Conservation (phyloP, 2,113 vertebrate genomes). For the Sphyrna mokarran region DNA sequence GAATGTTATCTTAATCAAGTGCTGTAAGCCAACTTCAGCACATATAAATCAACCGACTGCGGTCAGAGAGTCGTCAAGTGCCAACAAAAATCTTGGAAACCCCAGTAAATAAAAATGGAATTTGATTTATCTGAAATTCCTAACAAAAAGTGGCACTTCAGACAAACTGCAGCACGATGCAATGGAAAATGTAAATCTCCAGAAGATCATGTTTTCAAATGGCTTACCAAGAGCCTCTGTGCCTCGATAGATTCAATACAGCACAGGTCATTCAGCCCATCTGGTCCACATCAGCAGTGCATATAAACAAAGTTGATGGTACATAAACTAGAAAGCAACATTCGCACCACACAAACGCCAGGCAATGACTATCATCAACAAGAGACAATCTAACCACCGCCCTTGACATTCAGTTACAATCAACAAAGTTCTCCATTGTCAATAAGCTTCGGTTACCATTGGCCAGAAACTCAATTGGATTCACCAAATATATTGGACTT, state of each 20-base stretch:
- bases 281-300: neutral
- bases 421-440: too few relatives aligned
- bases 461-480: too few relatives aligned
- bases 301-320: neutral
- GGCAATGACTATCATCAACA: neutral
- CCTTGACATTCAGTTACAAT: too few relatives aligned
- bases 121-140: neutral
- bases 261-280: neutral
- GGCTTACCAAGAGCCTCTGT: neutral
- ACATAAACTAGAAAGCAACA: too few relatives aligned
- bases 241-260: neutral
- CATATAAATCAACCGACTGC: neutral
- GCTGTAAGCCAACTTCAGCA: neutral
- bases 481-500: too few relatives aligned
- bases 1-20: neutral
- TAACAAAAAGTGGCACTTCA: neutral
- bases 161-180: neutral
- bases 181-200: neutral
- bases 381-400: too few relatives aligned
- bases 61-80: neutral
- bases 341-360: neutral
- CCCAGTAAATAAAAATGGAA: neutral
- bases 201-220: neutral
- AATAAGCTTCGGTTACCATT: too few relatives aligned
- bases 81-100: neutral